Base-by-base conservation (phyloP, 2,888 invertebrate species). In the Lasioglossum oenotherae region DNA sequence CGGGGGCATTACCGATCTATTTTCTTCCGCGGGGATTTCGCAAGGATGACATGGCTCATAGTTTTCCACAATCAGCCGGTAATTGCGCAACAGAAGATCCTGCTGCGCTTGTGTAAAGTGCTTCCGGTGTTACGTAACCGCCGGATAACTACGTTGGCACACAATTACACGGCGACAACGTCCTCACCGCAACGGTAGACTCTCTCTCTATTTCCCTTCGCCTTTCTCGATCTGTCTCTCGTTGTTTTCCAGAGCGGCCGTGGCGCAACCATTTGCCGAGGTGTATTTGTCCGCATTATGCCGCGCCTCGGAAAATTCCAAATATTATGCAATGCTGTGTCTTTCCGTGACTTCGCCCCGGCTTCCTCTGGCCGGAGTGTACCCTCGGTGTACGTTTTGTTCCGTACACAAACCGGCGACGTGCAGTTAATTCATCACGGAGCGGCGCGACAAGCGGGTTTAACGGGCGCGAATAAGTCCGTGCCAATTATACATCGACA, bases 161-260 rank as follows among this genome's bases (percentile, higher is more conserved):
- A 84, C 81, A 84, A 86, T 87, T 87, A 86, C 74, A 80, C 79
- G 67, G 38, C 72, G 81, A 53, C 78, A 72, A 83, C 57, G 76
- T 31, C 74, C 72, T 49, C 75, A 44, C 72, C 75, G 76, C 82
- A 80, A 78, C 79, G 79, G 64, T 64, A 60, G 74, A 60, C 77
- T 5, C 57, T 35, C 57, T 35, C 67, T 67, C 67, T 35, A 4
- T 67, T 23, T 67, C 67, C 23, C 35, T 35, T 38, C 8, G 19
- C 67, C 35, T 67, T 23, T 35, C 35, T 35, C 35, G 19, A 19
- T 67, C 67, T 49, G 74, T 80, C 49, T 80, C 87, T 72, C 78
- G 75, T 35, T 60, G 60, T 77, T 80, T 87, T 74, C 80, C 74
- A 35, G 23, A 38, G 76, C 31, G 4, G 78, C n/a, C 1, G 16